Evolutionary conservation across 1,140 invertebrate species (phyloP), one percentile per base, ranked within the genome.

Genomic region (Macrocentrus cingulum): DNA sequence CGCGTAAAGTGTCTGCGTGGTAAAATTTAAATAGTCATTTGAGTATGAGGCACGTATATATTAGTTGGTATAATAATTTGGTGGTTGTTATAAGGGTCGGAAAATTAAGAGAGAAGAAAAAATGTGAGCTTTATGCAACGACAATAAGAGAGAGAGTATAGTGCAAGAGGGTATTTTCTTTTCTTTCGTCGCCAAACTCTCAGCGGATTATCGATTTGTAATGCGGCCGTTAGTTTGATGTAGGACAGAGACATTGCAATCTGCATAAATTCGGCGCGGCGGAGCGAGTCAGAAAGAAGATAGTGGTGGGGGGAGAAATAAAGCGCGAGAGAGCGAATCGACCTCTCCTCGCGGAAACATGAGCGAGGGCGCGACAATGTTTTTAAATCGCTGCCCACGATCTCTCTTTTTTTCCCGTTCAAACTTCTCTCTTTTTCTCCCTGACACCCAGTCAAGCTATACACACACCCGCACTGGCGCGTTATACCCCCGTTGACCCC

Each of bases 241-340:
- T 41, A 36, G 25, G 41, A 34, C 23, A 42, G 46, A 29, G 49
- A 36, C 34, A 55, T 55, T 60, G 46, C 59, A 60, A 60, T 60
- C 59, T 60, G 54, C 53, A 60, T 60, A 56, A 60, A 60, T 60
- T 56, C 39, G 29, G 20, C 52, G 62, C 9, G 25, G 37, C 58
- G 42, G 42, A 22, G 34, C 34, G 55, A 36, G 25, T 18, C 25
- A 19, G 37, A 41, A 52, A 37, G 3, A 48, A 52, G 13, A 51
- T 41, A 48, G 55, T 37, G 51, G 41, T 37, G 29, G 51, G 25
- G 45, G 15, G 50, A 58, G 50, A 57, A 39, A 15, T 39, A 39
- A 1, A 19, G 2, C 36, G 19, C 6, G 5, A 50, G 16, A 18
- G 29, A 20, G n/a, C 8, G 16, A 8, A 37, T 54, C 37, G 19